These are phyloP conservation scores for Sweltsa coloradensis DNA, from an alignment of 1,140 invertebrate genomes.

Conservation along the genomic window DNA sequence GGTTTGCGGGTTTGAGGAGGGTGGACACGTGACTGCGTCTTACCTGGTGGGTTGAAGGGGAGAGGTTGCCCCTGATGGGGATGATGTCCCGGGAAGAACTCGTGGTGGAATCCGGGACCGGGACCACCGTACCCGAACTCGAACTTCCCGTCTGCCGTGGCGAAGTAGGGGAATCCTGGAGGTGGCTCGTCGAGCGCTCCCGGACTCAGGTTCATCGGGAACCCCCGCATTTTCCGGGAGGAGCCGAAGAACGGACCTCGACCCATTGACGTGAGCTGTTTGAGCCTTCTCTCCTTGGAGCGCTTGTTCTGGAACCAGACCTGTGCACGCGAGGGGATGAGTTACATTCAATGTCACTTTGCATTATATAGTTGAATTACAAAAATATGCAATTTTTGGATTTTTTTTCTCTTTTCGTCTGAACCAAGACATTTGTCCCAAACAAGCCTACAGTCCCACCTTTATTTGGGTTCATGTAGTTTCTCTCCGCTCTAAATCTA, in stretches of 20 bases:
- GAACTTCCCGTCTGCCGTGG: conserved; percentile 69
- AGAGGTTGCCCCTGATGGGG: conserved; percentile 42
- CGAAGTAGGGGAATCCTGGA: conserved; percentile 72
- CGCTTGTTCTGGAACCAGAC: conserved; percentile 99
- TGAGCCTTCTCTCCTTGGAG: conserved; percentile 90
- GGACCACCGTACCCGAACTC: conserved; percentile 72
- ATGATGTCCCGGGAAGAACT: conserved; percentile 70
- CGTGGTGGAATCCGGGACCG: conserved; percentile 75
- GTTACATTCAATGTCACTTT: not conserved
- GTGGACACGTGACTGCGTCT: conserved; percentile 12
- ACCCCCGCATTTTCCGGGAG: conserved; percentile 79
- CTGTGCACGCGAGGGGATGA: conserved; percentile 38
- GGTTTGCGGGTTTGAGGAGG: too few species aligned
- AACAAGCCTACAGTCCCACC: too few species aligned
- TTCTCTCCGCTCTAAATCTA: too few species aligned
- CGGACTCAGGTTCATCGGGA: conserved; percentile 78
- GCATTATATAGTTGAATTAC: not conserved
- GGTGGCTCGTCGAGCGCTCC: conserved; percentile 55
- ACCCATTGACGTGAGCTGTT: conserved; percentile 86
- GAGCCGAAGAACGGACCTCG: conserved; percentile 78
- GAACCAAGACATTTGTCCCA: too few species aligned
- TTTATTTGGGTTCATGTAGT: too few species aligned
- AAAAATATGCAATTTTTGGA: not conserved
- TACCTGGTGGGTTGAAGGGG: conserved; percentile 61
- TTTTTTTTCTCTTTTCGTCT: not conserved